These are phyloP conservation scores for Tetragnatha montana DNA, from an alignment of 2,888 invertebrate species.

Conservation along the genomic window DNA sequence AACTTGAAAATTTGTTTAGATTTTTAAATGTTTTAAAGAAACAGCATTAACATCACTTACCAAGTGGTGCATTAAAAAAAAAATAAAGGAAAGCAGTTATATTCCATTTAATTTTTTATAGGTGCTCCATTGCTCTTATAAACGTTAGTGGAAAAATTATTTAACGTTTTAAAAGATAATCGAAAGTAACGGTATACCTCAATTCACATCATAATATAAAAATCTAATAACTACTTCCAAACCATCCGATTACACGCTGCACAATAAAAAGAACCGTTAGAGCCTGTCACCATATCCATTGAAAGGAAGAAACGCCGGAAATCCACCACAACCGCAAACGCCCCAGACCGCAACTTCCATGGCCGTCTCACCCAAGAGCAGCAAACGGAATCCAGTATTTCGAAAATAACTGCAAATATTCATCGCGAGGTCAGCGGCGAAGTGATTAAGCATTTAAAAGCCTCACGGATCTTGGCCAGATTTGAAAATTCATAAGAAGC, in stretches of 20 bases:
- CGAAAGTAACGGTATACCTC: too few species aligned
- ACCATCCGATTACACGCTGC: neutral
- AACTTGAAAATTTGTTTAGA: too few species aligned
- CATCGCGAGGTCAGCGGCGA: constrained; percentile 6
- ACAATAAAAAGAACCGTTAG: neutral
- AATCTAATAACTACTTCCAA: neutral
- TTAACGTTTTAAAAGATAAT: too few species aligned
- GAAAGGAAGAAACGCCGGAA: neutral
- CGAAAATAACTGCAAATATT: constrained; percentile 19
- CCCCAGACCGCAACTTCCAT: too few species aligned
- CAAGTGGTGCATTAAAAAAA: too few species aligned
- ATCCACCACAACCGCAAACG: neutral
- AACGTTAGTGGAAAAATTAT: too few species aligned
- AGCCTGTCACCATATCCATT: neutral
- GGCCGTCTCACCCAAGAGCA: neutral
- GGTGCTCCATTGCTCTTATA: too few species aligned
- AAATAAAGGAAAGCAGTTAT: too few species aligned
- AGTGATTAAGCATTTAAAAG: constrained; percentile 63
- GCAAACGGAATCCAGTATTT: constrained; percentile 22
- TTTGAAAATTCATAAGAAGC: constrained; percentile 55
- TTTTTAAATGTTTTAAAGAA: too few species aligned
- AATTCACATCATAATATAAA: too few species aligned
- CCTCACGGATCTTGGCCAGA: constrained; percentile 31
- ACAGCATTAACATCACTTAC: too few species aligned
- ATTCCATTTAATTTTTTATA: too few species aligned